phyloP scores from a whole-genome alignment of 2,888 invertebrate species.

The Acrobasis suavella region DNA sequence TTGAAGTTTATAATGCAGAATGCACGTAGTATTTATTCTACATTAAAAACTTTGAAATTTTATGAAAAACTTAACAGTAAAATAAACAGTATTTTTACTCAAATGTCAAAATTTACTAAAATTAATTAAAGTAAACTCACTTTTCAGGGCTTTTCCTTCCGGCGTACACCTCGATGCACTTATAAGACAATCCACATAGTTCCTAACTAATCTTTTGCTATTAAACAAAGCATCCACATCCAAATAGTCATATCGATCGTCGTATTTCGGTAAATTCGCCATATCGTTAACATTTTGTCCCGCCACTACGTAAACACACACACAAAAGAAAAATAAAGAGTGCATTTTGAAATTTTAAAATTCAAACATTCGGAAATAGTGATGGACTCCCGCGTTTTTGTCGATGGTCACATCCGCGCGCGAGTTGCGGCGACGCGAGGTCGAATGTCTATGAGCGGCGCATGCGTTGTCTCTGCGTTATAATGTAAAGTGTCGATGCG shows the following conservation, averaged over 20 bases:
- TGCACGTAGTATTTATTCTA: no score
- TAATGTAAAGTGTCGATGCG: constrained; percentile 5
- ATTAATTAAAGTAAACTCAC: constrained; percentile 82
- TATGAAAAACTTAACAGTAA: no score
- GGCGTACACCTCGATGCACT: constrained; percentile 86
- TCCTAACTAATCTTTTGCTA: constrained; percentile 86
- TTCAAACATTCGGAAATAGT: constrained; percentile 10
- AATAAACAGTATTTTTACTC: no score
- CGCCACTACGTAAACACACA: constrained; percentile 51
- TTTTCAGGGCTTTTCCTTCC: constrained; percentile 87
- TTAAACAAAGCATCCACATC: constrained; percentile 86
- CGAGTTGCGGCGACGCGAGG: constrained; percentile 20
- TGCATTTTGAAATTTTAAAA: constrained; percentile 43
- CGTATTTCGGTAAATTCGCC: constrained; percentile 71
- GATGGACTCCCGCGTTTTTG: constrained; percentile 15
- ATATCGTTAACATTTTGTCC: constrained; percentile 62
- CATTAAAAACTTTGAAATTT: no score
- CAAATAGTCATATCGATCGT: constrained; percentile 85
- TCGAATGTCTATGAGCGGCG: constrained; percentile 18
- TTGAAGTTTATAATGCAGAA: no score
- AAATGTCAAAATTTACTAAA: no score
- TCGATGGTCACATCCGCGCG: constrained; percentile 17
- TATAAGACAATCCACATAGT: constrained; percentile 87
- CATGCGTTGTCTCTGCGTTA: constrained; percentile 13
- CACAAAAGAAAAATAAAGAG: constrained; percentile 56